Percentiles rank a stretch among this genome's conserved stretches.
Conservation (phyloP, 2,888 invertebrate genomes). For the Protophormia terraenovae region DNA sequence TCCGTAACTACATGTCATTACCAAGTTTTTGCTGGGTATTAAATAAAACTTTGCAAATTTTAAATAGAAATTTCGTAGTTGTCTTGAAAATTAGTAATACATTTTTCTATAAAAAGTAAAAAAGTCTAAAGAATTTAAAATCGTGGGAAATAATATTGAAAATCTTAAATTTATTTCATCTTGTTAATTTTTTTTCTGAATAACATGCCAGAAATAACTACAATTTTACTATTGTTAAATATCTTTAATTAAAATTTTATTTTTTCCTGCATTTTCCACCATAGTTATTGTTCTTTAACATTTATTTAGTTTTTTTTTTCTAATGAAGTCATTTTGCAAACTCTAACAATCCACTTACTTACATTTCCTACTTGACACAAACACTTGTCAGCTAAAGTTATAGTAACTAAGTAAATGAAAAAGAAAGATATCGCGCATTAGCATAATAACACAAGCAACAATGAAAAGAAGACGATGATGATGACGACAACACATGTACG, state of each 20-base stretch:
- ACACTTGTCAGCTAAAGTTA: slow-evolving; percentile 22
- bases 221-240: background rate
- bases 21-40: no score
- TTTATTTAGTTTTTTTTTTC: background rate
- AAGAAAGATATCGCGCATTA: background rate
- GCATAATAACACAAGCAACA: slow-evolving; percentile 10
- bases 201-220: no score
- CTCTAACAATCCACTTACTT: slow-evolving; percentile 35
- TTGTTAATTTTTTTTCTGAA: no score
- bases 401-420: background rate
- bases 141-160: no score
- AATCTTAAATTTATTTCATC: no score
- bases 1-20: no score
- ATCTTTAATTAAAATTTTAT: background rate
- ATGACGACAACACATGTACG: background rate
- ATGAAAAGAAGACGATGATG: background rate
- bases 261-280: background rate
- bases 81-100: no score
- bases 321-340: slow-evolving; percentile 64
- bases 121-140: no score
- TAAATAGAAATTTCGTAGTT: no score
- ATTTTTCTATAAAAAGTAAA: no score
- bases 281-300: no score
- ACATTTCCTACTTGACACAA: slow-evolving; percentile 59
- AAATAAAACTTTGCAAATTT: no score